Evolutionary conservation across 2,888 invertebrate species (phyloP).

Genomic region (Drosophila koepferae): DNA sequence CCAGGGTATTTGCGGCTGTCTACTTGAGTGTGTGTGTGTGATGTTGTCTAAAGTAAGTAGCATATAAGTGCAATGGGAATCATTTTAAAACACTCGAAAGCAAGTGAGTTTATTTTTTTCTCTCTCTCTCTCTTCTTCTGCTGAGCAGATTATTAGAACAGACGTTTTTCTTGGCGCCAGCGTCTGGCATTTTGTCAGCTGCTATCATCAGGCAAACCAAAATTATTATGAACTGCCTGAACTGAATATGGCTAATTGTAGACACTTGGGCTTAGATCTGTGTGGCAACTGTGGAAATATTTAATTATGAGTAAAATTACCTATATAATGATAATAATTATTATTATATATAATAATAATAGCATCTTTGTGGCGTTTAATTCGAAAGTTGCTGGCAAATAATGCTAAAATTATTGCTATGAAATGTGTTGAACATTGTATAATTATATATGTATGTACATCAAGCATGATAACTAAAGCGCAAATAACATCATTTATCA

Average conservation of each 20-base stretch:
- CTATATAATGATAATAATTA: too few species aligned
- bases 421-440: neutral
- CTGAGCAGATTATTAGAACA: constrained; percentile 55
- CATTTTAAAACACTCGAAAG: constrained; percentile 74
- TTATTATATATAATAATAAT: neutral
- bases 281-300: neutral
- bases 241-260: constrained; percentile 29
- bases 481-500: neutral
- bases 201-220: constrained; percentile 3
- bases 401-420: neutral
- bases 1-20: constrained; percentile 19
- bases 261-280: neutral
- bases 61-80: constrained; percentile 70
- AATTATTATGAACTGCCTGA: constrained; percentile 34
- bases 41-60: constrained; percentile 58
- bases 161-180: constrained; percentile 63
- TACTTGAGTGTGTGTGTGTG: constrained; percentile 12
- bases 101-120: constrained; percentile 40
- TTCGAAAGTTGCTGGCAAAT: neutral
- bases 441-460: neutral
- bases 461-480: neutral
- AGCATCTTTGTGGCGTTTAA: neutral
- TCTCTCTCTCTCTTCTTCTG: constrained; percentile 16
- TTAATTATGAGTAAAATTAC: neutral
- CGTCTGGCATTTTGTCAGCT: constrained; percentile 48